phyloP scores from a whole-genome alignment of 2,113 vertebrate genomes.

The Cochlearius cochlearius region DNA sequence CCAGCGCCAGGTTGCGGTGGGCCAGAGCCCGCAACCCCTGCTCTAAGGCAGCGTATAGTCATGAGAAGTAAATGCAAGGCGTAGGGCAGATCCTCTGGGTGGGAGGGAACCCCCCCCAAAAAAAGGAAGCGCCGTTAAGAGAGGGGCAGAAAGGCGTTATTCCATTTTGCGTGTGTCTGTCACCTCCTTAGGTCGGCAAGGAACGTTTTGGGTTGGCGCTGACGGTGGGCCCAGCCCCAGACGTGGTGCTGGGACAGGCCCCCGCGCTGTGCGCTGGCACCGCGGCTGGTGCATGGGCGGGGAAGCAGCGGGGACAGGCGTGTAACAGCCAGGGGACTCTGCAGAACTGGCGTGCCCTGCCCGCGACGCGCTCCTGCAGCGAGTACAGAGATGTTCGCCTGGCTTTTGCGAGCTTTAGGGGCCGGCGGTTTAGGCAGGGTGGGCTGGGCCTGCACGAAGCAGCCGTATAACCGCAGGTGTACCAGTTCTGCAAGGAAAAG shows the following conservation, averaged over 20 bases:
- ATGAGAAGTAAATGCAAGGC: not conserved
- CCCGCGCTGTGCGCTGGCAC: accelerated
- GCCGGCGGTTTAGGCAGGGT: not conserved
- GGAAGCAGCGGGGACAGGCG: accelerated
- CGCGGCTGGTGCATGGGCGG: accelerated
- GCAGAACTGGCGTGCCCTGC: not conserved
- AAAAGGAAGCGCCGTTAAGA: not conserved
- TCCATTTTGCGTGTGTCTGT: accelerated
- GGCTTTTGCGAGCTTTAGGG: accelerated
- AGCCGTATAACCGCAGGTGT: no score
- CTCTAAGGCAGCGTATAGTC: accelerated
- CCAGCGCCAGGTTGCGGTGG: not conserved
- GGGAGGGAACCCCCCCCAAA: no score
- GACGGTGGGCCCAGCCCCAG: not conserved
- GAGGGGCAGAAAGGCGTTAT: not conserved
- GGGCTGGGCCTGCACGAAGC: not conserved
- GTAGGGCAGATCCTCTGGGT: not conserved
- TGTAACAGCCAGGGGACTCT: accelerated
- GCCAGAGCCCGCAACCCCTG: accelerated
- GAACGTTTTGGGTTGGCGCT: accelerated
- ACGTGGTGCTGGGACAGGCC: not conserved
- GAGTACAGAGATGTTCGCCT: no score
- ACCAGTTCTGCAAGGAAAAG: accelerated
- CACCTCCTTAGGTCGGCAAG: accelerated
- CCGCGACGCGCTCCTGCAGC: not conserved